Base-by-base conservation (phyloP, 2,797 vertebrate species). In the Valencia hispanica region DNA sequence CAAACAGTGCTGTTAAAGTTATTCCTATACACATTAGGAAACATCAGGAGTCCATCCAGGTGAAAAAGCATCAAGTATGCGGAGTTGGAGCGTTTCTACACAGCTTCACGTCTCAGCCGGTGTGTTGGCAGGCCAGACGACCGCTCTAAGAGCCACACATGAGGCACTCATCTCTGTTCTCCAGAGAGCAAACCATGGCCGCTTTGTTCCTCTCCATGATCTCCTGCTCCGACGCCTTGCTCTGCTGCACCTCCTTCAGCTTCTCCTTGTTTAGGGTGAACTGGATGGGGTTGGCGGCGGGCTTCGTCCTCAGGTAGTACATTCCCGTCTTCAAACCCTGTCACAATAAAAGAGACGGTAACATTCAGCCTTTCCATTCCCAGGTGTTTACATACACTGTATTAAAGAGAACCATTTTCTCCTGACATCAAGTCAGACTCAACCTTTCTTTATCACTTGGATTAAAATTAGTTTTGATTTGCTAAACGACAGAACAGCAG, bases 231-330 rank as follows among this genome's bases (percentile, higher is more conserved):
- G 88, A 73, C n/a, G 25, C 79, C 6, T 92, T 76, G 11, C 65
- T 68, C 2, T 87, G 84, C 81, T 92, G 93, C 0, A 83, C 77
- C 73, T 96, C 97, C 78, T 97, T 95, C 77, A 99, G 95, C 70
- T 97, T 98, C 94, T 99, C 97, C 83, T 99, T 99, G 94, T 99
- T 97, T 30, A 99, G 92, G 41, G 98, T 99, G 93, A 99, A 99
- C 93, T 99, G 97, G 94, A 99, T 99, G 53, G 98, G 98, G 89
- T 97, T 98, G 3, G 98, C 98, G 0, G 98, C 98, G 0, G 98
- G 98, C 83, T 98, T 98, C 0, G 98, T 99, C 79, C 98, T 92
- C 70, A 99, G 94, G 53, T 99, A 99, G 90, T 99, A 99, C 98
- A 99, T 99, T 0, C 98, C 98, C 0, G 98, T 99, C 94, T 99